Percentiles rank a stretch among this genome's conserved stretches.
Conservation (phyloP, 2,113 vertebrate species). For the Geococcyx californianus region DNA sequence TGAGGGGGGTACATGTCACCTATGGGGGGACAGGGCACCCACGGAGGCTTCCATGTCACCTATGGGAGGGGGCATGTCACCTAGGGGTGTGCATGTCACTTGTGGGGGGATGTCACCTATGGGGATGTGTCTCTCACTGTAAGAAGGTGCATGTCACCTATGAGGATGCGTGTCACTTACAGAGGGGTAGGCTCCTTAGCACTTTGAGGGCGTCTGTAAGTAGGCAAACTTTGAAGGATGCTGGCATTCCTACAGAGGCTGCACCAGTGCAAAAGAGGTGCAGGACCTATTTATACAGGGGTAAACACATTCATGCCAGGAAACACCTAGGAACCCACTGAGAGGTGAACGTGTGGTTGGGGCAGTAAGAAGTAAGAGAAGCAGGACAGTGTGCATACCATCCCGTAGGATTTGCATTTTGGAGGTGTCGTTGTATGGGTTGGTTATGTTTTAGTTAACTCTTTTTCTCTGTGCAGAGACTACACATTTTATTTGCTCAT, state of each 20-base stretch:
- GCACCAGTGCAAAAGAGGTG: not conserved
- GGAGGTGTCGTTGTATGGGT: not conserved
- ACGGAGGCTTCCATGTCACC: no score
- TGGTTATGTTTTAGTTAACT: not conserved
- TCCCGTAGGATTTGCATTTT: not conserved
- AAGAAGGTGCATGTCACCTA: not conserved
- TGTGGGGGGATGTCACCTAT: not conserved
- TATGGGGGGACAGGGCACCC: no score
- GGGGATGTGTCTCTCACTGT: no score
- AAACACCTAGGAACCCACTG: no score
- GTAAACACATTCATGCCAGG: not conserved
- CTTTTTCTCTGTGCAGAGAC: not conserved
- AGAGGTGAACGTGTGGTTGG: not conserved
- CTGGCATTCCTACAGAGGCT: fast-evolving
- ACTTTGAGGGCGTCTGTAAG: not conserved
- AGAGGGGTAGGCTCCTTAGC: not conserved
- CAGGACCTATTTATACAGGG: not conserved
- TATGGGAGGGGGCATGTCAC: no score
- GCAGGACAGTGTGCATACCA: not conserved
- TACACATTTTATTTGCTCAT: constrained; percentile 1
- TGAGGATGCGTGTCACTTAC: not conserved
- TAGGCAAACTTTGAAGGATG: fast-evolving
- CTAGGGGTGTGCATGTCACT: not conserved
- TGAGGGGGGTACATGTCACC: no score
- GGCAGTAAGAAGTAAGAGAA: not conserved